Evolutionary conservation across 2,113 vertebrate species (phyloP).

Genomic region (Egretta garzetta): DNA sequence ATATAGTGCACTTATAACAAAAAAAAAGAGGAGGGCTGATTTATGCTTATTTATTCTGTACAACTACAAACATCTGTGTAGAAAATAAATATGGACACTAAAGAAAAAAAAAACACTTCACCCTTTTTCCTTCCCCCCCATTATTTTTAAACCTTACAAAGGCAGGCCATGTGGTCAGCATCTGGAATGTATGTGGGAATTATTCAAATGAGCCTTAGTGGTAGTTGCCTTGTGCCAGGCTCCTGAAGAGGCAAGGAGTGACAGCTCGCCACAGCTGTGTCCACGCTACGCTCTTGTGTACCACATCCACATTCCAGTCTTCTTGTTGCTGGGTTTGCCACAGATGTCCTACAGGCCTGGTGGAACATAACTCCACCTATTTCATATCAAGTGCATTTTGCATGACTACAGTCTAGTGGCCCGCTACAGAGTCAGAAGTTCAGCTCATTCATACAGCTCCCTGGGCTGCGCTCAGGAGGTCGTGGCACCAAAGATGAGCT

Average conservation of each 20-base stretch:
- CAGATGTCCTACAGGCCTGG: neutral
- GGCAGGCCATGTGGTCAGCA: slow-evolving; percentile 59
- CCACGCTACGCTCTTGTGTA: neutral
- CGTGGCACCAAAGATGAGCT: neutral
- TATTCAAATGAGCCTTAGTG: slow-evolving; percentile 57
- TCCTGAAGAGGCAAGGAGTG: slow-evolving; percentile 32
- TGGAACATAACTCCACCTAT: neutral
- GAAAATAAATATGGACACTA: slow-evolving; percentile 50
- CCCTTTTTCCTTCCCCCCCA: neutral
- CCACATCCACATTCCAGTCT: neutral
- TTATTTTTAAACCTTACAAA: slow-evolving; percentile 32
- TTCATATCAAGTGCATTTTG: neutral
- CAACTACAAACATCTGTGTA: slow-evolving; percentile 55
- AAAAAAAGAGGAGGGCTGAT: neutral
- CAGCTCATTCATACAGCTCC: neutral
- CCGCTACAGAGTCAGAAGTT: neutral
- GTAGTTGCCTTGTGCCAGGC: slow-evolving; percentile 17
- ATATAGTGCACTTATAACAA: neutral
- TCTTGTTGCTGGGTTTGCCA: neutral
- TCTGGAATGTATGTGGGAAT: slow-evolving; percentile 69
- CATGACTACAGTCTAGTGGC: neutral
- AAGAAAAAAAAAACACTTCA: neutral
- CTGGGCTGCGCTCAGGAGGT: neutral
- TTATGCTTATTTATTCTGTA: slow-evolving; percentile 42
- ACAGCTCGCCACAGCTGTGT: neutral